Conservation (phyloP, 2,888 invertebrate genomes). For the Uropetala carovei region DNA sequence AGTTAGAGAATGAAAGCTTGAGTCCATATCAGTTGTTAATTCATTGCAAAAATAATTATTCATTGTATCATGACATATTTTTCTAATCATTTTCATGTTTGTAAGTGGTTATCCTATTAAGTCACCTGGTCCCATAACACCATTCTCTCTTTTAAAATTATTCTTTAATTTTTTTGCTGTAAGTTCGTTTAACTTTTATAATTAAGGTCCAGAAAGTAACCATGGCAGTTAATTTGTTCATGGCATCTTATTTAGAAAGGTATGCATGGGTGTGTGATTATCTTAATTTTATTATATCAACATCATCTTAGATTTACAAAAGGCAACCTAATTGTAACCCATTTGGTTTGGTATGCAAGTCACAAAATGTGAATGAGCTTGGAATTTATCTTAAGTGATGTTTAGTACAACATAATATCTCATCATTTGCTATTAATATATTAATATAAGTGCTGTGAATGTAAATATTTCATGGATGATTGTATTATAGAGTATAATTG, state of each 20-base stretch:
- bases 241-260: constrained; percentile 36
- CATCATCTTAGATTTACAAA: constrained; percentile 37
- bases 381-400: constrained; percentile 46
- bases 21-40: constrained; percentile 3
- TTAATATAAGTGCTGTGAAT: constrained; percentile 65
- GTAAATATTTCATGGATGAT: constrained; percentile 64
- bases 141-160: background rate
- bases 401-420: constrained; percentile 57
- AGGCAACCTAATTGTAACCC: constrained; percentile 30
- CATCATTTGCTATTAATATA: constrained; percentile 61
- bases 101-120: constrained; percentile 44
- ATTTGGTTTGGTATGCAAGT: constrained; percentile 26
- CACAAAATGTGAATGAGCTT: constrained; percentile 46
- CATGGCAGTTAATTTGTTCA: constrained; percentile 6
- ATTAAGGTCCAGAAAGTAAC: constrained; percentile 20
- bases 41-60: constrained; percentile 37
- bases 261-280: constrained; percentile 27
- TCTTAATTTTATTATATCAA: background rate
- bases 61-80: constrained; percentile 38
- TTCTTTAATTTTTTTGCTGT: constrained; percentile 25
- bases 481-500: constrained; percentile 48
- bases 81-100: constrained; percentile 57
- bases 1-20: background rate
- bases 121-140: constrained; percentile 49
- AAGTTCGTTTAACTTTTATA: constrained; percentile 42